Evolutionary conservation across 2,113 vertebrate genomes (phyloP).

Genomic region (Tupaia chinensis): DNA sequence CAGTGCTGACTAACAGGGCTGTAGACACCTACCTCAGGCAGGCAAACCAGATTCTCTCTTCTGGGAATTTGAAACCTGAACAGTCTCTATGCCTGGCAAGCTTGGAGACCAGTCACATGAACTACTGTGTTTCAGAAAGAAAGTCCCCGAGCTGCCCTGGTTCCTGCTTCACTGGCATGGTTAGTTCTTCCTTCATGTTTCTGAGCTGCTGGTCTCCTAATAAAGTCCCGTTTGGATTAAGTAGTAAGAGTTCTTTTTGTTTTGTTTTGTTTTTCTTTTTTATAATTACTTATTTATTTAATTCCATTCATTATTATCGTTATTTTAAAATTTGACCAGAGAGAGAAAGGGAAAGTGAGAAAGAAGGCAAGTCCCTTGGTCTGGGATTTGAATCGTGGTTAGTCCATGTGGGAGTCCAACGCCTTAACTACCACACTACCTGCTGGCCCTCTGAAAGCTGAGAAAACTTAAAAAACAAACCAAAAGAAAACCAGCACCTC

Average conservation of each 20-base stretch:
- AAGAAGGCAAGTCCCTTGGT: too few relatives aligned
- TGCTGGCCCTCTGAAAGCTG: too few relatives aligned
- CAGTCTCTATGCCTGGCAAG: background rate
- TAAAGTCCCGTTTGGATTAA: background rate
- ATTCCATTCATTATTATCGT: too few relatives aligned
- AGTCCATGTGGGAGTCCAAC: too few relatives aligned
- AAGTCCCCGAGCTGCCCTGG: background rate
- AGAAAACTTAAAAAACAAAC: background rate
- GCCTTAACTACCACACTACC: too few relatives aligned
- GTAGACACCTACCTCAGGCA: conserved; percentile 15
- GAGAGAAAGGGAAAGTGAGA: too few relatives aligned
- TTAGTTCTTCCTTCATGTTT: background rate
- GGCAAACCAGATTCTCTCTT: conserved; percentile 45
- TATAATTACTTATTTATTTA: too few relatives aligned
- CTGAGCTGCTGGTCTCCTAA: background rate
- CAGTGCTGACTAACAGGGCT: background rate
- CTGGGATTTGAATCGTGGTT: too few relatives aligned
- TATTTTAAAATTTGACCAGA: too few relatives aligned
- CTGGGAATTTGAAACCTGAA: conserved; percentile 73
- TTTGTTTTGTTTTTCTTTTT: background rate
- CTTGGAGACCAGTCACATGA: conserved; percentile 12
- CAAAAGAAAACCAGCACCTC: background rate
- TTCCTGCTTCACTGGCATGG: background rate
- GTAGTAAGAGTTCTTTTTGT: background rate
- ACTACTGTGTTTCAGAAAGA: background rate